Evolutionary conservation across 2,888 invertebrate species (phyloP), one percentile per base, ranked within the genome.

Genomic region (Macroteleia sp.): DNA sequence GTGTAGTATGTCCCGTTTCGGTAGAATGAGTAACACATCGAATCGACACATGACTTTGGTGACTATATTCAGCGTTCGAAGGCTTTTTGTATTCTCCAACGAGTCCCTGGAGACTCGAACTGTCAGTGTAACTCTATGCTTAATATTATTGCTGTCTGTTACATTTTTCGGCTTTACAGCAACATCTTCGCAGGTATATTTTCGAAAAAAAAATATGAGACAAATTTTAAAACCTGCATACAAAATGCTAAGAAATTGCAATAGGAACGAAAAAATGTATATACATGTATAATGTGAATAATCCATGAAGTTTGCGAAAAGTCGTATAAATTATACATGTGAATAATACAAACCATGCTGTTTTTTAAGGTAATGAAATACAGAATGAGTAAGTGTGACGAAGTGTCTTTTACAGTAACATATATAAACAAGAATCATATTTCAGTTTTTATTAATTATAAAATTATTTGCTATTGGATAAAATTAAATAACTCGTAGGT

Each of bases 121-220:
- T 71, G 71, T 62, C 71, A 56, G n/a, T n/a, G n/a, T n/a, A n/a
- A n/a, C n/a, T n/a, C 62, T 56, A 56, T 56, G 62, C 62, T 56
- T 71, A 62, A 71, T 71, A 71, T 62, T 71, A 71, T 54, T 54
- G 61, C 62, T 62, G 71, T 71, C 71, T 62, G 46, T 71, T 62
- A 62, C 62, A 71, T 71, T 56, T 71, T 71, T 62, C 62, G 46
- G 17, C 46, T 56, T 71, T 39, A 62, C 22, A 36, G 62, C 62
- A 41, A 56, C 44, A 44, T 61, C 56, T 71, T 46, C 16, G 25
- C 39, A 62, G 46, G 30, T 71, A 17, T n/a, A 59, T 25, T 30
- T 46, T 25, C 25, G 36, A 16, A 28, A 17, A 17, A 57, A 41
- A 44, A 42, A 14, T 28, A 16, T 8, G 36, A 30, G 19, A 59